Base-by-base conservation (phyloP, 1,140 invertebrate genomes). In the Dryas iulia region DNA sequence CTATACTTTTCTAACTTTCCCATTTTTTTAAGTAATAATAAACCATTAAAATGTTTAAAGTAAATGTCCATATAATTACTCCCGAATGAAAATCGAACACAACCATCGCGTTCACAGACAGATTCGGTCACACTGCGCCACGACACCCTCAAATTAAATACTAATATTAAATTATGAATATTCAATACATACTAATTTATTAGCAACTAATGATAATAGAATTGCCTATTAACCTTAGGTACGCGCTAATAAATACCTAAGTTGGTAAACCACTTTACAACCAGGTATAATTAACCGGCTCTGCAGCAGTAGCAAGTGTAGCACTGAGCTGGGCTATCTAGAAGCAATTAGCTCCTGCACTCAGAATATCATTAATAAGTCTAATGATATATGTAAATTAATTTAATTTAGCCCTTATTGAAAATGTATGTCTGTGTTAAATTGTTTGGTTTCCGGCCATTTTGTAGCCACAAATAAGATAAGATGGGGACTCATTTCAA, bases 181-280 rank as follows among this genome's bases (percentile, higher is more conserved):
- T 47, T 47, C n/a, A 3, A 18, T 21, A 21, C 21, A 18, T 21
- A 21, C 8, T 18, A 3, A 47, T 47, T n/a, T 47, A 18, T n/a
- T n/a, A n/a, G n/a, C 18, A 56, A 18, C 30, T 57, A 62, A 69
- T 53, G 35, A 66, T 53, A 62, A 47, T 31, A 59, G 25, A 71
- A 65, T 69, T 59, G 63, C 76, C 77, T 82, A 82, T 86, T 88
- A 86, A 82, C 76, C 78, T 80, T 77, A 77, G 83, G 83, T 83
- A 82, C 76, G 74, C 66, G 69, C 74, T 84, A 86, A 86, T 86
- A 86, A 88, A 88, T 82, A 86, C 77, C 76, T 71, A 67, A 72
- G 75, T 78, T 59, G 79, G 66, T 74, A 66, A 79, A 76, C 81
- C 76, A 71, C 74, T 83, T 80, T 74, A 81, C 72, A 73, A 73